Evolutionary conservation across 2,797 vertebrate genomes (phyloP), one percentile per base, ranked within the genome.

Genomic region (Setipinna tenuifilis): DNA sequence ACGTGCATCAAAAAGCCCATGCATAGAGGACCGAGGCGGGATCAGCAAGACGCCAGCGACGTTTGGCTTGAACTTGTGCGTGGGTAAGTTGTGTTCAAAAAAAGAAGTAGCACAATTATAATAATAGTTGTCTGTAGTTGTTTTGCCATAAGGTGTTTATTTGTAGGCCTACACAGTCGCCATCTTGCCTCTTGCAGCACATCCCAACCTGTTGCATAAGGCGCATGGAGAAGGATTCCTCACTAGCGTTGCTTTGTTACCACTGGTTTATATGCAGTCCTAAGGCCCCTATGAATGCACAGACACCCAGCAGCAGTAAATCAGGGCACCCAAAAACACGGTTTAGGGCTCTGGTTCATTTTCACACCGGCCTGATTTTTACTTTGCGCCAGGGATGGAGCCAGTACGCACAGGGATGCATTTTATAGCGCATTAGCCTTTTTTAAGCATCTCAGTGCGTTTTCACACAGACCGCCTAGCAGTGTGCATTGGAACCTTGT

Each of bases 381-480:
- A 82, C 59, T 86, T 54, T 0, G 82, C 85, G 89, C 91, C 88
- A 85, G 80, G 1, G 87, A 89, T 48, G 1, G 68, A 86, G 85
- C 75, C 87, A 75, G 82, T 88, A 58, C 87, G 92, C 68, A 90
- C 91, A 90, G 91, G 85, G 88, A 85, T 48, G 57, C 75, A 57
- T 92, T 91, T 91, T 90, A 91, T 89, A 90, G 83, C 84, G 87
- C 89, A 93, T 92, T 93, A 91, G 90, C 90, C 88, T 92, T 92
- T 41, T 41, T 81, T 58, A 90, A 88, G 88, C 83, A 90, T 89
- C 87, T 88, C 89, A 83, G 87, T 88, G 86, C 86, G 84, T 57
- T 85, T 87, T 89, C 87, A 85, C 87, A 57, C 88, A 83, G 46
- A 17, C 3, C 4, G 6, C 3, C 28, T 41, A n/a, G 6, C 61